Conservation (phyloP, 2,797 vertebrate genomes). For the Argyrosomus regius region DNA sequence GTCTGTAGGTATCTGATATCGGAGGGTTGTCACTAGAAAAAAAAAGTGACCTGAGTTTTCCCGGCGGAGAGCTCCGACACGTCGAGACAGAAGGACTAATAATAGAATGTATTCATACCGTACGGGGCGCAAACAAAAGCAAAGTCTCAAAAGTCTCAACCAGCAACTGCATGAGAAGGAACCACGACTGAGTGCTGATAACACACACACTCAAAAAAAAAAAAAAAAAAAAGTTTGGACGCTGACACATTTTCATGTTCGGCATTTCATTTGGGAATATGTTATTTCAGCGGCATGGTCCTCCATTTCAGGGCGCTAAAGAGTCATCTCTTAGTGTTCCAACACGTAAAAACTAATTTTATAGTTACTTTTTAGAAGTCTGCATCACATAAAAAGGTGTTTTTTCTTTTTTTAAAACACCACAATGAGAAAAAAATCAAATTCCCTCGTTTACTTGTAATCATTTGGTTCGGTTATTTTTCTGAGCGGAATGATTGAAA, state of each 20-base stretch:
- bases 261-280: not conserved
- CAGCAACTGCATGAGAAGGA: conserved; percentile 61
- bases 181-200: conserved; percentile 8
- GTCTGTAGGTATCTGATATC: conserved; percentile 56
- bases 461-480: conserved; percentile 6
- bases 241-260: conserved; percentile 16
- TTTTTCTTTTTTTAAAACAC: conserved; percentile 1
- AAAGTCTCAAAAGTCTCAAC: conserved; percentile 58
- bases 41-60: conserved; percentile 37
- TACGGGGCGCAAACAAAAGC: conserved; percentile 40
- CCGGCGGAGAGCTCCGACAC: conserved; percentile 15
- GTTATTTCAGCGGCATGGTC: conserved; percentile 13
- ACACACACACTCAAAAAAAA: not conserved
- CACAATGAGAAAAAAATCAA: not conserved
- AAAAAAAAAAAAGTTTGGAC: conserved; percentile 13
- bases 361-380: not conserved
- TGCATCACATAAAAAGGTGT: not conserved
- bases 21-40: conserved; percentile 15
- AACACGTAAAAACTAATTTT: not conserved
- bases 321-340: not conserved
- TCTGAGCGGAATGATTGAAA: not conserved
- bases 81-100: conserved; percentile 24
- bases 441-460: conserved; percentile 1
- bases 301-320: conserved; percentile 35
- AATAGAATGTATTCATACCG: conserved; percentile 53